Percentiles rank a stretch among this genome's conserved stretches.
phyloP scores from a whole-genome alignment of 53 echinoderm and acorn worm species.

The Paracentrotus lividus region DNA sequence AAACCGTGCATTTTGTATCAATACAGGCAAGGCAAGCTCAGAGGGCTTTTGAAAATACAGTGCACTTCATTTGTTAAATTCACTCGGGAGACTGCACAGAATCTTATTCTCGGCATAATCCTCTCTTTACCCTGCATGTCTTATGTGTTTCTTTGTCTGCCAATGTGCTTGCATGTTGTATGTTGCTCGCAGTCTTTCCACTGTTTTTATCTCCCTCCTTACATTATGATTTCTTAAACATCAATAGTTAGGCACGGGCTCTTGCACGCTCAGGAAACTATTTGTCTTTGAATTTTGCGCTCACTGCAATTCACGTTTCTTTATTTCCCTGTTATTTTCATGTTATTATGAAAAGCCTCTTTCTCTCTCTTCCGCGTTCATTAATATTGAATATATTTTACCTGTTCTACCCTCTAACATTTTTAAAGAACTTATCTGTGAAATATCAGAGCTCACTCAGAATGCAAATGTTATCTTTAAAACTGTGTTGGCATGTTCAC shows the following conservation, averaged over 20 bases:
- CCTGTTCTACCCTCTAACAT: too few relatives aligned
- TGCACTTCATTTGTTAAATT: slow-evolving; percentile 52
- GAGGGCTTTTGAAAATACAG: slow-evolving; percentile 4
- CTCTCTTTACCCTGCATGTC: background rate
- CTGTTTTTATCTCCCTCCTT: background rate
- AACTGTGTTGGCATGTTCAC: too few relatives aligned
- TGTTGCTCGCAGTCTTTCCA: background rate
- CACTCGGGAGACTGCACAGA: background rate
- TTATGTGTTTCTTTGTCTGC: background rate
- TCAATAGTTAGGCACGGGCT: background rate
- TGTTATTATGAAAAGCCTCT: too few relatives aligned
- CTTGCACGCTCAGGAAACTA: background rate
- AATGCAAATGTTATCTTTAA: too few relatives aligned
- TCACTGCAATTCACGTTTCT: too few relatives aligned
- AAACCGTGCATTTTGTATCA: background rate
- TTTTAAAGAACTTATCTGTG: too few relatives aligned
- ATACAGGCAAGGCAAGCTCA: background rate
- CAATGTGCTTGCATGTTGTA: background rate
- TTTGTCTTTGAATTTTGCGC: too few relatives aligned
- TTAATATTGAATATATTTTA: too few relatives aligned
- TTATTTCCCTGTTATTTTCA: too few relatives aligned
- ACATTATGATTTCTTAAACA: background rate
- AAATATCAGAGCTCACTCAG: too few relatives aligned
- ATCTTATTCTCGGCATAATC: background rate
- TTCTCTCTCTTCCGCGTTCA: background rate